Evolutionary conservation across 2,888 invertebrate species (phyloP).

Genomic region (Resseliella maxima): DNA sequence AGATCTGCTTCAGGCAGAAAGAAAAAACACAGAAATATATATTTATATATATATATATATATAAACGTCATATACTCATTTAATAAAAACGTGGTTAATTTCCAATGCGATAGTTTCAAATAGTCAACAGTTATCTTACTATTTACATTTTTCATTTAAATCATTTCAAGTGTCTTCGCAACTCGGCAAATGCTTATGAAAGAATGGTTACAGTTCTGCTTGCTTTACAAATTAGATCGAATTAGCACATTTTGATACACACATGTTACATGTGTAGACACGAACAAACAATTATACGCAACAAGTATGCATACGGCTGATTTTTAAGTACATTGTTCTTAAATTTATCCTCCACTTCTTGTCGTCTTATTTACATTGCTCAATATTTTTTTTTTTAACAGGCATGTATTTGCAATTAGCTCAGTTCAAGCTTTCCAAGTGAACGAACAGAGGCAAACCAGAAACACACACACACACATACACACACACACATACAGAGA

Average conservation of each 20-base stretch:
- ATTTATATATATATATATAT: not conserved
- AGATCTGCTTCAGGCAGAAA: not conserved
- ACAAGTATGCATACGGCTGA: not conserved
- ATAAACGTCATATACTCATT: not conserved
- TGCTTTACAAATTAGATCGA: constrained; percentile 51
- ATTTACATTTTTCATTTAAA: constrained; percentile 52
- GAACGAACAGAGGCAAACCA: not conserved
- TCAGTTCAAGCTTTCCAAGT: constrained; percentile 25
- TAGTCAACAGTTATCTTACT: not conserved
- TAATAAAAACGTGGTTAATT: constrained; percentile 23
- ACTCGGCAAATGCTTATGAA: not conserved
- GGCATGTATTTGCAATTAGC: constrained; percentile 53
- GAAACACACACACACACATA: not conserved
- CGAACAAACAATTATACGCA: constrained; percentile 54
- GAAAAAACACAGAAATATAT: not conserved
- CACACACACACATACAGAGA: not conserved
- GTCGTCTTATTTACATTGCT: constrained; percentile 44
- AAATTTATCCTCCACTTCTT: constrained; percentile 13
- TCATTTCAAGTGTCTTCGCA: not conserved
- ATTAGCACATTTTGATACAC: constrained; percentile 38
- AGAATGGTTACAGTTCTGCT: constrained; percentile 35
- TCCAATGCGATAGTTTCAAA: constrained; percentile 8
- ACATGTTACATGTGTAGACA: constrained; percentile 27
- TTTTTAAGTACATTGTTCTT: constrained; percentile 47
- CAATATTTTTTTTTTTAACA: constrained; percentile 36